Evolutionary conservation across 2,113 vertebrate species (phyloP).

Genomic region (Anarhynchus alexandrinus): DNA sequence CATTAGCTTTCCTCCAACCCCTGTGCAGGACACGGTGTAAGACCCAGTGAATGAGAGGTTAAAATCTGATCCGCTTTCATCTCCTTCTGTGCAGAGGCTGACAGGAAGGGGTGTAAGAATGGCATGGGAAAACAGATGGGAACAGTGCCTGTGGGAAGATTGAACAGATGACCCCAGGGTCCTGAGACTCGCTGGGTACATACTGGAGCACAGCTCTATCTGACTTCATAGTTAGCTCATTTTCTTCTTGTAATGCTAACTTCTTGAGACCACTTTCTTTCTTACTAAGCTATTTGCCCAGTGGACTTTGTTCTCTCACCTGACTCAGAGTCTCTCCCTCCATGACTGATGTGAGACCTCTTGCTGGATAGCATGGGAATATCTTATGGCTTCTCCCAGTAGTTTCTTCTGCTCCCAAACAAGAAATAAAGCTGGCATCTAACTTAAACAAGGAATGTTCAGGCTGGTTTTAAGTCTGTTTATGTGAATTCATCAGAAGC

Average conservation of each 20-base stretch:
- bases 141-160: constrained; percentile 4
- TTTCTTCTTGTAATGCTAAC: neutral
- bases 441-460: neutral
- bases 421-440: neutral
- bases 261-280: neutral
- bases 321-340: neutral
- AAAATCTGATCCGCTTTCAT: neutral
- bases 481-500: neutral
- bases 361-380: neutral
- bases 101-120: neutral
- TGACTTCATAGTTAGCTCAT: neutral
- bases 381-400: neutral
- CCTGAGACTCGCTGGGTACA: neutral
- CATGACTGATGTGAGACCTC: neutral
- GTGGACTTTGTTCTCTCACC: neutral
- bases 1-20: neutral
- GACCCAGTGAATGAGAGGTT: neutral
- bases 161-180: neutral
- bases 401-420: neutral
- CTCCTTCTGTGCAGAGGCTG: neutral
- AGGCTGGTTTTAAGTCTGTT: neutral
- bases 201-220: neutral
- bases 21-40: neutral
- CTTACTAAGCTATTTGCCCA: neutral
- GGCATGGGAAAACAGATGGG: constrained; percentile 25